Percentiles rank a stretch among this genome's conserved stretches.
Evolutionary conservation across 2,888 invertebrate genomes (phyloP).

Genomic region (Spialia ferax): DNA sequence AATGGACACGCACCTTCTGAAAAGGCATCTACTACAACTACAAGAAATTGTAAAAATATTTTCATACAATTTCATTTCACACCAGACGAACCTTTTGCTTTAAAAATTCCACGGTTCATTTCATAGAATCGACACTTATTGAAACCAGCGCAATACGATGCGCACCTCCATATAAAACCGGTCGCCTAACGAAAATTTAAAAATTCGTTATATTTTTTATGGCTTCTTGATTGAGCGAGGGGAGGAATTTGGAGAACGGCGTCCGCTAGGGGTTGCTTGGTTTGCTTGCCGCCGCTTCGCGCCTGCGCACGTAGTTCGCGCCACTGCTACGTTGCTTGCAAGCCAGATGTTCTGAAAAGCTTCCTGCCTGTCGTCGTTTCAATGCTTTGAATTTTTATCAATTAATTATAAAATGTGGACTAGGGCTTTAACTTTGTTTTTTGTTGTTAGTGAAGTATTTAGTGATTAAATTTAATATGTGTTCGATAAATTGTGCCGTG

Average conservation of each 20-base stretch:
- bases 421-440: conserved; percentile 72
- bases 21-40: too few relatives aligned
- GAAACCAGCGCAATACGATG: conserved; percentile 35
- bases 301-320: conserved; percentile 86
- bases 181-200: conserved; percentile 77
- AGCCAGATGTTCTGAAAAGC: conserved; percentile 87
- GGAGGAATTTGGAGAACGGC: conserved; percentile 76
- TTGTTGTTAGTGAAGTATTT: conserved; percentile 70
- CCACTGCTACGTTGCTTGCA: conserved; percentile 85
- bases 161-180: conserved; percentile 66
- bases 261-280: conserved; percentile 80
- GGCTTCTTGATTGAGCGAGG: conserved; percentile 74
- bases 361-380: conserved; percentile 83
- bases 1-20: too few relatives aligned
- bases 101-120: neutral
- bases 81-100: neutral
- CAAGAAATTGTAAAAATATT: neutral
- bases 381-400: conserved; percentile 74
- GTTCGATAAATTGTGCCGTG: conserved; percentile 71
- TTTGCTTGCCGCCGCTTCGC: conserved; percentile 76
- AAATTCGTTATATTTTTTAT: conserved; percentile 85
- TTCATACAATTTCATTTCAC: too few relatives aligned
- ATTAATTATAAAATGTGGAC: conserved; percentile 78
- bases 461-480: conserved; percentile 76
- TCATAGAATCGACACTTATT: neutral